These are phyloP conservation scores for Melangyna quadrimaculata DNA, from an alignment of 2,888 invertebrate genomes.

Conservation along the genomic window DNA sequence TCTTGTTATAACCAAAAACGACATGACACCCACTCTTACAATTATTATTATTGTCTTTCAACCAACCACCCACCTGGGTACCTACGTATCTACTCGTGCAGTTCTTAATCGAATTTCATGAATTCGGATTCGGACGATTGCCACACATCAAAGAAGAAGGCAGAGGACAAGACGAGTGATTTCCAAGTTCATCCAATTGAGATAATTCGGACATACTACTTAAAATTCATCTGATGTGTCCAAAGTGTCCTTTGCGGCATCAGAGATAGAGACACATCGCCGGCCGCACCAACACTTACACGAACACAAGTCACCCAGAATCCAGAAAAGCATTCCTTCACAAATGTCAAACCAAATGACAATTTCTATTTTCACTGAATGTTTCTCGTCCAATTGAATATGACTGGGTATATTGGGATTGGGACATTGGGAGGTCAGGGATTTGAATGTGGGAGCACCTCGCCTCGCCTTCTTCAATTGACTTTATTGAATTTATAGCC, in stretches of 20 bases:
- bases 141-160: background rate
- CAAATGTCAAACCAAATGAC: slow-evolving; percentile 21
- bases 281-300: too few relatives aligned
- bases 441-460: background rate
- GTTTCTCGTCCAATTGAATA: slow-evolving; percentile 6
- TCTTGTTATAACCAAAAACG: background rate
- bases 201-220: slow-evolving; percentile 27
- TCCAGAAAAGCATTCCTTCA: background rate
- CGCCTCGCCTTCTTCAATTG: background rate
- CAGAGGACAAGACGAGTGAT: background rate
- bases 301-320: too few relatives aligned
- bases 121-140: background rate
- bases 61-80: background rate
- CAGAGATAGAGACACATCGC: background rate
- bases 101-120: slow-evolving; percentile 4
- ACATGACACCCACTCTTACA: background rate
- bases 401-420: too few relatives aligned
- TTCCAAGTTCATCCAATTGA: background rate
- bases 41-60: background rate
- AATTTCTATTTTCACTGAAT: slow-evolving; percentile 9
- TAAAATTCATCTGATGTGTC: slow-evolving; percentile 34
- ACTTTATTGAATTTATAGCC: slow-evolving; percentile 16
- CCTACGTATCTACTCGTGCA: background rate
- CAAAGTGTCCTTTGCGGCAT: slow-evolving; percentile 20
- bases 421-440: background rate